Percentiles rank a stretch among this genome's conserved stretches.
phyloP scores from a whole-genome alignment of 2,797 vertebrate genomes.

The Pipistrellus pygmaeus region DNA sequence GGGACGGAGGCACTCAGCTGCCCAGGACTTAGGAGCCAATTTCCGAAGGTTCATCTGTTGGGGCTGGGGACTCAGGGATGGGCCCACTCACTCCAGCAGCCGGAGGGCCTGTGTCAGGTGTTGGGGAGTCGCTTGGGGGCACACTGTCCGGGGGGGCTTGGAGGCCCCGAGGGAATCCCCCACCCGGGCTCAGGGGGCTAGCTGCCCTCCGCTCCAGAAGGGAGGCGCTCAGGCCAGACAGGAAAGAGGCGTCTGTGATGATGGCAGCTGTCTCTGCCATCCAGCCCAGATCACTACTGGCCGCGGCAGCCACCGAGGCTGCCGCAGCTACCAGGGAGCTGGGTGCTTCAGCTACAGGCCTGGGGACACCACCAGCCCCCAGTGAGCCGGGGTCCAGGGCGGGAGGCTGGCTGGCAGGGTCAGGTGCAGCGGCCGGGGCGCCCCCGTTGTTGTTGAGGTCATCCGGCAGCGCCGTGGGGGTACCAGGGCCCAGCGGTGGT shows the following conservation, averaged over 20 bases:
- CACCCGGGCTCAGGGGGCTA: neutral
- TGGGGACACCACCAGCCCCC: neutral
- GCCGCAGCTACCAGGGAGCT: slow-evolving; percentile 74
- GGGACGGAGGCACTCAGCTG: slow-evolving; percentile 26
- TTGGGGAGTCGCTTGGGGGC: slow-evolving; percentile 74
- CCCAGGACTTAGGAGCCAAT: slow-evolving; percentile 69
- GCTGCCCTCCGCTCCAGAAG: slow-evolving; percentile 80
- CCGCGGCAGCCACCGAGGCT: slow-evolving; percentile 16
- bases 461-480: slow-evolving; percentile 95
- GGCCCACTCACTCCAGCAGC: neutral
- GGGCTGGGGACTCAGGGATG: neutral
- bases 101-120: accelerated
- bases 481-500: slow-evolving; percentile 93
- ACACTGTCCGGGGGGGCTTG: slow-evolving; percentile 46
- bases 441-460: slow-evolving; percentile 96
- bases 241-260: slow-evolving; percentile 92
- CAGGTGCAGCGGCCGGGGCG: accelerated
- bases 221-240: slow-evolving; percentile 85
- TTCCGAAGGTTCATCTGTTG: neutral
- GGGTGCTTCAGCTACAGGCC: slow-evolving; percentile 11
- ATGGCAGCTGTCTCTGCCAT: slow-evolving; percentile 93
- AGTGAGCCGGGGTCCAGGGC: slow-evolving; percentile 58
- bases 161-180: neutral
- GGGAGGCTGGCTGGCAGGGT: neutral
- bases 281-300: slow-evolving; percentile 91